These are phyloP conservation scores for Pedionomus torquatus DNA, from an alignment of 2,113 vertebrate species.

Conservation along the genomic window DNA sequence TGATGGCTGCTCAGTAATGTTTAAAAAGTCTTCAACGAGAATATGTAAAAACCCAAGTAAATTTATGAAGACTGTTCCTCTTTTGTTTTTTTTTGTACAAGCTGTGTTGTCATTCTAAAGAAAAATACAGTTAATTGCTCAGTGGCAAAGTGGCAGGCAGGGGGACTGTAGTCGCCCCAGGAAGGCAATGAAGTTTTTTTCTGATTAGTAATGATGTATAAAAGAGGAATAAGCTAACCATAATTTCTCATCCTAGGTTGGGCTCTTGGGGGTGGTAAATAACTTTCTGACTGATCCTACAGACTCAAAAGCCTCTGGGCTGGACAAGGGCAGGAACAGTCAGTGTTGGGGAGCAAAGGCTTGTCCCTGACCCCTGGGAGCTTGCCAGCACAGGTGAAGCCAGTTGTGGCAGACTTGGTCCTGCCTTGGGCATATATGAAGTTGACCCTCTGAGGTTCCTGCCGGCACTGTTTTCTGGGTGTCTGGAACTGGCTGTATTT, in stretches of 20 bases:
- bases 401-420: background rate
- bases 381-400: rapidly evolving
- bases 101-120: background rate
- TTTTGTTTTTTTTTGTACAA: background rate
- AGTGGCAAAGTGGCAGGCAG: rapidly evolving
- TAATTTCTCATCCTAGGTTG: background rate
- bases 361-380: background rate
- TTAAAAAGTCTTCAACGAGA: background rate
- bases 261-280: background rate
- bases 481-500: background rate
- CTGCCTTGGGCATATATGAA: background rate
- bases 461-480: background rate
- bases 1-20: background rate
- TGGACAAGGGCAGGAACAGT: background rate
- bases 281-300: background rate
- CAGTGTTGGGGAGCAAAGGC: rapidly evolving
- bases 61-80: background rate
- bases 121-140: rapidly evolving
- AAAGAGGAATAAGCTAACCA: rapidly evolving
- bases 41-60: background rate
- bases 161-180: rapidly evolving
- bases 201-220: background rate
- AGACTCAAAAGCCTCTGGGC: background rate
- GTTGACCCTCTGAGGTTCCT: background rate
- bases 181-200: background rate